A percentile compares a stretch with the other conserved stretches of the same genome.
Evolutionary conservation across 1,140 invertebrate genomes (phyloP).

Genomic region (Venturia canescens): DNA sequence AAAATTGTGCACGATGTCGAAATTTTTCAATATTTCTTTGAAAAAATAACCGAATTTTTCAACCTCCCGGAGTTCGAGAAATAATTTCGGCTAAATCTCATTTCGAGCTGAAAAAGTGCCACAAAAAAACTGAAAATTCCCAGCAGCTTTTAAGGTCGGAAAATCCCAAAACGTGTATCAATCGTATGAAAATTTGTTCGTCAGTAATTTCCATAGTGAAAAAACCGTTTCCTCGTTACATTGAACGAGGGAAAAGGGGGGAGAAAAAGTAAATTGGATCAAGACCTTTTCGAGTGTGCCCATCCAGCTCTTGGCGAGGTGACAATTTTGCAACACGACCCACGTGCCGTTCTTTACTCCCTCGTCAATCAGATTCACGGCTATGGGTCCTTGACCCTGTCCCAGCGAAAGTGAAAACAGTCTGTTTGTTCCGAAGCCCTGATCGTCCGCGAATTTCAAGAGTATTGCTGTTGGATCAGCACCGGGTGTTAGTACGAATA

Average conservation of each 20-base stretch:
- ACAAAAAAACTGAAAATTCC: too few relatives aligned
- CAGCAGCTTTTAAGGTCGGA: too few relatives aligned
- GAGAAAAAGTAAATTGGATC: constrained; percentile 6
- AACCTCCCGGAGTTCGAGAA: too few relatives aligned
- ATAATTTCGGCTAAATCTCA: too few relatives aligned
- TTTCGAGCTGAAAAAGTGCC: too few relatives aligned
- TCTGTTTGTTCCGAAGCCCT: constrained; percentile 89
- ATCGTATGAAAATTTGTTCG: too few relatives aligned
- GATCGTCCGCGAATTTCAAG: constrained; percentile 92
- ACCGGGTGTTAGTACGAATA: constrained; percentile 94
- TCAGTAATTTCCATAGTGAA: too few relatives aligned
- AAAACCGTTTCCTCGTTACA: too few relatives aligned
- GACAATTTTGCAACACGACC: constrained; percentile 98
- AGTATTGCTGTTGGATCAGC: constrained; percentile 93
- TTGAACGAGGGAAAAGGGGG: neutral
- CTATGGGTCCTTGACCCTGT: constrained; percentile 95
- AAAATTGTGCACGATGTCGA: too few relatives aligned
- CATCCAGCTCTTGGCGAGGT: constrained; percentile 97
- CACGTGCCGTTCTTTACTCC: constrained; percentile 90
- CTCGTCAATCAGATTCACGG: constrained; percentile 91
- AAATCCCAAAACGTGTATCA: too few relatives aligned
- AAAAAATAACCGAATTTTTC: too few relatives aligned
- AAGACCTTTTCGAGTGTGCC: constrained; percentile 84
- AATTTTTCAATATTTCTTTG: too few relatives aligned
- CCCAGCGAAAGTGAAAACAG: constrained; percentile 93